Evolutionary conservation across 2,888 invertebrate species (phyloP), one percentile per base, ranked within the genome.

Genomic region (Ctena decussata): DNA sequence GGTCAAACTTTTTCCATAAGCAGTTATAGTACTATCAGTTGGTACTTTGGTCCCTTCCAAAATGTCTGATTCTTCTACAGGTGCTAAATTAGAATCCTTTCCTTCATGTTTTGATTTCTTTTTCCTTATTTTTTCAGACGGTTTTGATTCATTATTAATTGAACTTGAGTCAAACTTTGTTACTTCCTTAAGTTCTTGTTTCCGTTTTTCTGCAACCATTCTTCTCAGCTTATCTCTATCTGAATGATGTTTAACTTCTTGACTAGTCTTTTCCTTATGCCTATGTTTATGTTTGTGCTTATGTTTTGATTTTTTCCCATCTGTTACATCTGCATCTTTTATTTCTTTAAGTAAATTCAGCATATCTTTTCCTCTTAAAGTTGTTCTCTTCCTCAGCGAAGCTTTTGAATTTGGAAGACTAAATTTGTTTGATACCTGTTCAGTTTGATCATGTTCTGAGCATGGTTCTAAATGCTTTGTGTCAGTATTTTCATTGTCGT

Each of bases 311-410:
- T 82, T 85, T 46, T 74, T 82, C 44, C 15, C 32, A 21, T 77
- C 39, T 71, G 53, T 80, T 44, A 72, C 85, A 53, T 60, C 71
- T 27, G 41, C 75, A 24, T 46, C 73, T 78, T 82, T 70, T 41
- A 82, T 86, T 78, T 85, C 85, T 76, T 82, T 88, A 71, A 90
- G 72, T 72, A 86, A 75, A 39, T 77, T 82, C 35, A 85, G 41
- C 88, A 89, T 88, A 18, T 89, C 88, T 70, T 84, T 77, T 27
- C 82, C 82, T 84, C 84, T 87, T 44, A 85, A 69, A 60, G 84
- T 76, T 69, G 72, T 82, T 70, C 85, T 86, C 65, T 82, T 85
- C 8, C 46, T 46, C 15, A 30, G 37, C 15, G 24, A 6, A 41
- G 46, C 21, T 21, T 46, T 46, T 46, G 41, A 15, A 46, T 46